These are phyloP conservation scores for Tenrec ecaudatus DNA, from an alignment of 2,113 vertebrate genomes.

Conservation along the genomic window DNA sequence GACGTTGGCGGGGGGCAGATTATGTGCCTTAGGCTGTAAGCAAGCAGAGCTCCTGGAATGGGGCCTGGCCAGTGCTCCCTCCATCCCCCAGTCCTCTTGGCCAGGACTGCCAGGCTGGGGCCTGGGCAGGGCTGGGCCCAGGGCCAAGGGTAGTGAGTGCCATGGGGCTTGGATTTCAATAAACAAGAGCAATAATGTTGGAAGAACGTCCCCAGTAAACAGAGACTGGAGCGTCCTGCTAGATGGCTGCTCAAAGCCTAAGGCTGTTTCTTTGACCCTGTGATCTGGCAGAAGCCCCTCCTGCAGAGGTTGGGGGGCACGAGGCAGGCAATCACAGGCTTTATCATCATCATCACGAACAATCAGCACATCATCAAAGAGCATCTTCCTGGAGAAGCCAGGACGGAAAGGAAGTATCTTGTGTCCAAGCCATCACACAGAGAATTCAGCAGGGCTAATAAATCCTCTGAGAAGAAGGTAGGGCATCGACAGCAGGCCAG, in stretches of 20 bases:
- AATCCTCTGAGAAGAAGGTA: not conserved
- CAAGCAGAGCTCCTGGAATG: constrained; percentile 70
- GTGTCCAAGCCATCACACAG: not conserved
- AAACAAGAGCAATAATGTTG: constrained; percentile 79
- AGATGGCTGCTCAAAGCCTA: constrained; percentile 3
- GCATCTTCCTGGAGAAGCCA: constrained; percentile 12
- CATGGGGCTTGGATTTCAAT: constrained; percentile 79
- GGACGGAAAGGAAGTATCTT: not conserved
- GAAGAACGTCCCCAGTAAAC: constrained; percentile 66
- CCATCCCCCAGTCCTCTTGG: constrained; percentile 52
- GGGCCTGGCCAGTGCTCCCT: constrained; percentile 71
- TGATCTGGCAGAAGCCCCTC: constrained; percentile 21
- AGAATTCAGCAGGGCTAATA: not conserved
- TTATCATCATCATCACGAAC: not conserved
- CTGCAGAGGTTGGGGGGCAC: not conserved
- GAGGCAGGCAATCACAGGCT: not conserved
- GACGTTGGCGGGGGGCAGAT: constrained; percentile 68
- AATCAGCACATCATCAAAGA: constrained; percentile 7
- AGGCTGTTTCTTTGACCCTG: constrained; percentile 30
- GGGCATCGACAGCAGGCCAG: not conserved
- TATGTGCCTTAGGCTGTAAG: constrained; percentile 77
- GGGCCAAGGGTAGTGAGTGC: constrained; percentile 73
- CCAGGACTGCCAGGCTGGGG: constrained; percentile 75
- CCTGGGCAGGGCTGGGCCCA: constrained; percentile 79
- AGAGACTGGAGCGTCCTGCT: constrained; percentile 48